phyloP scores from a whole-genome alignment of 2,888 invertebrate species.

The Aspidapion aeneum region DNA sequence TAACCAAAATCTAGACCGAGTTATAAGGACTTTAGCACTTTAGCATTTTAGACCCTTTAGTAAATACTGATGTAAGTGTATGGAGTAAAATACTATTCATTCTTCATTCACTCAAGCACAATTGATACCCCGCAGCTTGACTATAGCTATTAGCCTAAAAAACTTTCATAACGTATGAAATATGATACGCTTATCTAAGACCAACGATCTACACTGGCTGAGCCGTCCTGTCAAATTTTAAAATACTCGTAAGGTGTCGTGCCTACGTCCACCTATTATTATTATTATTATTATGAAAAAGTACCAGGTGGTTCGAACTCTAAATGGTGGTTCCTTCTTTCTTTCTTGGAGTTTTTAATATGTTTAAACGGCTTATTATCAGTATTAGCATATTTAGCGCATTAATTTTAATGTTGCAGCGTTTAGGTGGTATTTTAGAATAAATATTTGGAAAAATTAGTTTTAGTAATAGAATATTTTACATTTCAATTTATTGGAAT shows the following conservation, averaged over 20 bases:
- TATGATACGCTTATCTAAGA: conserved; percentile 22
- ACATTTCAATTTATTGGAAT: too few relatives aligned
- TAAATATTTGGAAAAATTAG: neutral
- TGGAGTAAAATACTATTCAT: neutral
- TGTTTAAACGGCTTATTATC: neutral
- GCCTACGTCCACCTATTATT: conserved; percentile 25
- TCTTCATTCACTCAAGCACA: too few relatives aligned
- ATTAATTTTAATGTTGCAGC: neutral
- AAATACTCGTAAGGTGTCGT: conserved; percentile 26
- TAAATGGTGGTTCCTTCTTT: neutral
- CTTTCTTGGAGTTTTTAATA: neutral
- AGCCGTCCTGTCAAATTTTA: conserved; percentile 25
- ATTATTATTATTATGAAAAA: conserved; percentile 4
- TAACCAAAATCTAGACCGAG: too few relatives aligned
- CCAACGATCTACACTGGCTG: conserved; percentile 5
- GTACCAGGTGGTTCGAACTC: conserved; percentile 20
- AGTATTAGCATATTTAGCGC: neutral
- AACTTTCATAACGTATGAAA: conserved; percentile 22
- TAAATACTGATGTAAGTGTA: too few relatives aligned
- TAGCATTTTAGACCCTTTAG: too few relatives aligned
- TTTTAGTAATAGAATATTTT: too few relatives aligned
- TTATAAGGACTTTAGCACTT: too few relatives aligned
- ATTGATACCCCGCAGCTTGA: conserved; percentile 11
- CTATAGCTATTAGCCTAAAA: conserved; percentile 16
- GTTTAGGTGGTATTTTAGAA: neutral